Conservation (phyloP, 1,140 invertebrate species). For the Tetragonula clypearis region DNA sequence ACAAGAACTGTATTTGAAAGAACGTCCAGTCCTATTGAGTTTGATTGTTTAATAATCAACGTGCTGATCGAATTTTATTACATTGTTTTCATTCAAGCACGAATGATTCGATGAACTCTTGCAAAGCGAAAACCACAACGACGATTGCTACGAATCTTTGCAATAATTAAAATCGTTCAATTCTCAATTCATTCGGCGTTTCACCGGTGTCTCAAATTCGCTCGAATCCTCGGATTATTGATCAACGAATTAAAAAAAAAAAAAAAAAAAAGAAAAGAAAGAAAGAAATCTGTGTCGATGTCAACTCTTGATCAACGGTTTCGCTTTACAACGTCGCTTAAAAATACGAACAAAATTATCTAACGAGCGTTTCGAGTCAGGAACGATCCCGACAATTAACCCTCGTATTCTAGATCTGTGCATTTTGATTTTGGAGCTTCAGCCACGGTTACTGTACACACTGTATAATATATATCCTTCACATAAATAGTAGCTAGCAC, state of each 20-base stretch:
- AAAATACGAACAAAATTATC: slow-evolving; percentile 35
- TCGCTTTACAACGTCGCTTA: slow-evolving; percentile 40
- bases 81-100: not conserved
- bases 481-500: slow-evolving; percentile 18
- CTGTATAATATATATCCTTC: slow-evolving; percentile 47
- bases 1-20: slow-evolving; percentile 12
- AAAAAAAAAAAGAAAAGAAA: too few species aligned
- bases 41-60: slow-evolving; percentile 1
- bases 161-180: not conserved
- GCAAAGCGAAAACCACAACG: not conserved
- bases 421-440: slow-evolving; percentile 68
- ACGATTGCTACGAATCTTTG: not conserved
- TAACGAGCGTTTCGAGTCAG: slow-evolving; percentile 10
- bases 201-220: not conserved
- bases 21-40: slow-evolving; percentile 35
- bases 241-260: not conserved
- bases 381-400: slow-evolving; percentile 10
- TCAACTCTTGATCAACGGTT: slow-evolving; percentile 8
- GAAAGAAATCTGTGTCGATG: not conserved
- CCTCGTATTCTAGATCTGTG: slow-evolving; percentile 33
- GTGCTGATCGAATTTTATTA: too few species aligned
- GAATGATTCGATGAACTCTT: not conserved
- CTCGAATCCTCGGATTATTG: not conserved
- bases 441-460: slow-evolving; percentile 57
- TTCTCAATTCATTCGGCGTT: not conserved